Base-by-base conservation (phyloP, 2,888 invertebrate species). In the Yponomeuta sedellus region DNA sequence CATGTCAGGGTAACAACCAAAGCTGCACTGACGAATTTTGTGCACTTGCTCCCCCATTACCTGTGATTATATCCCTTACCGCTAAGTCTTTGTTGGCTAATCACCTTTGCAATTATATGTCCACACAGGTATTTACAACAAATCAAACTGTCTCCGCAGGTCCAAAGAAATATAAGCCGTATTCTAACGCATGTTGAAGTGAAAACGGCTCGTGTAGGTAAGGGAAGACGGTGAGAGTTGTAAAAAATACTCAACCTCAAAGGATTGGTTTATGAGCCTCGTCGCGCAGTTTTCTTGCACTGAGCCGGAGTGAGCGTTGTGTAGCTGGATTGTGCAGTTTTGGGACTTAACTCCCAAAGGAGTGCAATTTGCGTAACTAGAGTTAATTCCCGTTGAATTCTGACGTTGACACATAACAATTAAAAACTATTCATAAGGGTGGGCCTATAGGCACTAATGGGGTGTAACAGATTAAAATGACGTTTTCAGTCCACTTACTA, bases 181-280 rank as follows among this genome's bases (percentile, higher is more conserved):
- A 71, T 66, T 16, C 12, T 19, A 39, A 19, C 0, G 39, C n/a
- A 10, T 1, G 1, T 59, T 8, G 28, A 19, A 34, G n/a, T 62
- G 10, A 59, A 59, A 59, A 25, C 1, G 0, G 0, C 10, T 65
- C 10, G 3, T 0, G 0, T 68, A n/a, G n/a, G n/a, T n/a, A 75
- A 80, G 64, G 8, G 64, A n/a, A 56, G 52, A 72, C 72, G 77
- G 74, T 80, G 82, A 82, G 81, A 81, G 80, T 81, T 81, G 80
- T 72, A 74, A 79, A 81, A 86, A 88, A 86, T 88, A 88, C 87
- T 82, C 73, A 83, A 86, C 86, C 87, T 78, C 89, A 89, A 89
- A 90, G 89, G 88, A 88, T 89, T 82, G 85, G 83, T 89, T 89
- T 89, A 90, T 88, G 87, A 83, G 78, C 77, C 77, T 78, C 78